phyloP scores from a whole-genome alignment of 2,888 invertebrate species.

The Cosmia trapezina region DNA sequence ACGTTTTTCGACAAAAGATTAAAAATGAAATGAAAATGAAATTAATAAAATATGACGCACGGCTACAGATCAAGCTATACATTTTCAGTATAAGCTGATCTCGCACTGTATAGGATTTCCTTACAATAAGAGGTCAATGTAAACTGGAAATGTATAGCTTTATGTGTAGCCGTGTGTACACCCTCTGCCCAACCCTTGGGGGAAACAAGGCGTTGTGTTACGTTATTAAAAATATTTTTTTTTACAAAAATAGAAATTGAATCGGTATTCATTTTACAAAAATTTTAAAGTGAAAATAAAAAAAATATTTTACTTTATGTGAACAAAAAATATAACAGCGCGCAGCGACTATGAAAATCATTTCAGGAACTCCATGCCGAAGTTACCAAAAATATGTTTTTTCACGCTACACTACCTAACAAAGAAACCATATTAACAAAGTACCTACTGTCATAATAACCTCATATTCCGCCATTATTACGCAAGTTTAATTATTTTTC shows the following conservation, averaged over 20 bases:
- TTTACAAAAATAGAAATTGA: not conserved
- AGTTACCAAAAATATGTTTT: constrained; percentile 23
- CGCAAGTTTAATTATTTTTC: constrained; percentile 54
- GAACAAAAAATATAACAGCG: not conserved
- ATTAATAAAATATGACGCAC: too few relatives aligned
- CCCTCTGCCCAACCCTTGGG: too few relatives aligned
- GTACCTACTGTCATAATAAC: constrained; percentile 25
- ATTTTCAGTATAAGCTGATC: too few relatives aligned
- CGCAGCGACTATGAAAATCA: not conserved
- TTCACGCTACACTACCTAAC: constrained; percentile 10
- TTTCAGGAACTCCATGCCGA: not conserved
- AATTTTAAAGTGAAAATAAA: too few relatives aligned
- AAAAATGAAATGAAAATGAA: not conserved
- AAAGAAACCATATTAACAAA: constrained; percentile 19
- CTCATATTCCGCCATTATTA: constrained; percentile 39
- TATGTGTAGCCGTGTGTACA: too few relatives aligned
- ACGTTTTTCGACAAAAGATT: not conserved
- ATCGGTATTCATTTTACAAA: not conserved
- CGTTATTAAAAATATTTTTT: not conserved
- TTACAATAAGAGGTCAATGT: too few relatives aligned
- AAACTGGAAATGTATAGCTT: too few relatives aligned
- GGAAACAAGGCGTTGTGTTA: too few relatives aligned
- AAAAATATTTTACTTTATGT: not conserved
- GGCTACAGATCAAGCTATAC: too few relatives aligned
- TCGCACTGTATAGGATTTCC: too few relatives aligned